These are phyloP conservation scores for Sciurus vulgaris DNA, from an alignment of 2,797 vertebrate species.

Conservation along the genomic window DNA sequence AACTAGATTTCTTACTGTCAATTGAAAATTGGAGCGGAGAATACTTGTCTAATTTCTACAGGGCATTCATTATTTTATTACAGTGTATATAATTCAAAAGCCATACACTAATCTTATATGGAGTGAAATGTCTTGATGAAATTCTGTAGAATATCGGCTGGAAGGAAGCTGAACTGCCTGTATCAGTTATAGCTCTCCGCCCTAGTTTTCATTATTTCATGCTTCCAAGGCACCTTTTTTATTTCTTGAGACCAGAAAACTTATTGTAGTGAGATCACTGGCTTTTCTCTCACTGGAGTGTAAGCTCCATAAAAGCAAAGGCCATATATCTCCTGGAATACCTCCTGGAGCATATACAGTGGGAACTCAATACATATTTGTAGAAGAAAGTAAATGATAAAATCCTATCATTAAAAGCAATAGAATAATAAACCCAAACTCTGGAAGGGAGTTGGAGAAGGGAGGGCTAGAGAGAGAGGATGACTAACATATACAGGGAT, in stretches of 20 bases:
- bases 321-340: background rate
- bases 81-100: slow-evolving; percentile 60
- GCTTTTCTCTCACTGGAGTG: background rate
- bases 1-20: slow-evolving; percentile 64
- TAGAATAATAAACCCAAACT: background rate
- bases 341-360: background rate
- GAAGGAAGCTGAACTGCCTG: background rate
- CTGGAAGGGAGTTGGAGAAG: background rate
- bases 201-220: background rate
- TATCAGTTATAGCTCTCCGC: background rate
- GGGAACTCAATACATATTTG: background rate
- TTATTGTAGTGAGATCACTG: background rate
- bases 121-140: background rate
- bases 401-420: background rate
- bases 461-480: background rate
- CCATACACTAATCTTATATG: background rate
- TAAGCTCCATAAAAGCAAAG: background rate
- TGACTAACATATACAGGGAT: background rate
- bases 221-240: background rate
- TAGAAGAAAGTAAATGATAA: slow-evolving; percentile 17
- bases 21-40: slow-evolving; percentile 54
- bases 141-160: background rate
- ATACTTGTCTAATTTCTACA: slow-evolving; percentile 52
- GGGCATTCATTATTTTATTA: slow-evolving; percentile 62
- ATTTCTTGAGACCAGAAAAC: background rate